Percentiles rank a stretch among this genome's conserved stretches.
These are phyloP conservation scores for Yponomeuta plumbellus DNA, from an alignment of 2,888 invertebrate genomes.

Conservation along the genomic window DNA sequence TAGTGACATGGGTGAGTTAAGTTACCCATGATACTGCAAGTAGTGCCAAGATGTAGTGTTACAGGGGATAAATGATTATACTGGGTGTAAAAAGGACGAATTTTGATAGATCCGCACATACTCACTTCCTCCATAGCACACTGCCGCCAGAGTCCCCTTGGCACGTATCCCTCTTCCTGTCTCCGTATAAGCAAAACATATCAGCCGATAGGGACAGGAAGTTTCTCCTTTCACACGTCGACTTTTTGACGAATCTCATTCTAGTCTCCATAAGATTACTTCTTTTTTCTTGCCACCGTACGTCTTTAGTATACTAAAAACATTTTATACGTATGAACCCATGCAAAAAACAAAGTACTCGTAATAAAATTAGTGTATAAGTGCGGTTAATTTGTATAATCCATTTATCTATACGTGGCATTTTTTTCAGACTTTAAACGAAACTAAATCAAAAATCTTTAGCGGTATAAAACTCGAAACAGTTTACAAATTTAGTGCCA, in stretches of 20 bases:
- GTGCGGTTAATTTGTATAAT: too few species aligned
- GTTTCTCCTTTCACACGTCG: slow-evolving; percentile 28
- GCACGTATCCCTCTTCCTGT: slow-evolving; percentile 36
- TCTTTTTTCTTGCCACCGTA: not conserved
- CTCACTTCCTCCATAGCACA: slow-evolving; percentile 36
- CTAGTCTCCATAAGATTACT: slow-evolving; percentile 26
- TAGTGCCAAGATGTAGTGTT: too few species aligned
- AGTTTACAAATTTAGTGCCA: too few species aligned
- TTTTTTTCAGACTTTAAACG: too few species aligned
- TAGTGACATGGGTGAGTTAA: too few species aligned
- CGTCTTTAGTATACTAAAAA: not conserved
- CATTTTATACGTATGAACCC: not conserved
- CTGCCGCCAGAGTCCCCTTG: slow-evolving; percentile 41
- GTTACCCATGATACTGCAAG: too few species aligned
- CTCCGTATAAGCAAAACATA: slow-evolving; percentile 40
- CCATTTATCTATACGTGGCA: too few species aligned
- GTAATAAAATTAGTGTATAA: too few species aligned
- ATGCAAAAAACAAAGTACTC: not conserved
- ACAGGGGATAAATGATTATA: too few species aligned
- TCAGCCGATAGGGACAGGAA: slow-evolving; percentile 27
- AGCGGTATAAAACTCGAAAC: too few species aligned
- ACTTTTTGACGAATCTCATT: slow-evolving; percentile 28
- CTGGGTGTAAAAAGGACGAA: not conserved
- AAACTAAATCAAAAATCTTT: too few species aligned
- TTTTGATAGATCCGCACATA: not conserved